These are phyloP conservation scores for Periophthalmodon schlosseri DNA, from an alignment of 2,113 vertebrate species.

Conservation along the genomic window DNA sequence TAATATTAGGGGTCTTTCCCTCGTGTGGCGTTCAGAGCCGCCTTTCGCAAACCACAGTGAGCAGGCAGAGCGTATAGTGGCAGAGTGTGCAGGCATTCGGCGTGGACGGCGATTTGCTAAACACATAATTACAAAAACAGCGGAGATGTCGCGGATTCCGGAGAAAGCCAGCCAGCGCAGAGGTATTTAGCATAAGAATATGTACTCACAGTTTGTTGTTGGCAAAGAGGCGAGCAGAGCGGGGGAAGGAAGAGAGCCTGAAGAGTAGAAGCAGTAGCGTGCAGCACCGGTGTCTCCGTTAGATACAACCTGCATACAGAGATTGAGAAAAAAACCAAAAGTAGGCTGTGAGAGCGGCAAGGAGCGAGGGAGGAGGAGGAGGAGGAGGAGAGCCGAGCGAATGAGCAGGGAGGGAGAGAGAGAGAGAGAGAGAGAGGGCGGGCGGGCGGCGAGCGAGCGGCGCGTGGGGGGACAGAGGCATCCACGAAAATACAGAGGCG, in stretches of 20 bases:
- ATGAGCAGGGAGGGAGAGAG: conserved; percentile 14
- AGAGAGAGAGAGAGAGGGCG: conserved; percentile 7
- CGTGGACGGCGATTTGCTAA: background rate
- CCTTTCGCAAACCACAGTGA: background rate
- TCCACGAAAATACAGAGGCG: conserved; percentile 57
- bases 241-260: conserved; percentile 1
- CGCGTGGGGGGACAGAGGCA: conserved; percentile 57
- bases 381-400: conserved; percentile 31
- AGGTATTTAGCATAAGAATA: background rate
- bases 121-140: background rate
- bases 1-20: background rate
- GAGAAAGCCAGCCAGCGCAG: background rate
- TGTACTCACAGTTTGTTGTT: conserved; percentile 8
- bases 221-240: background rate
- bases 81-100: conserved; percentile 2
- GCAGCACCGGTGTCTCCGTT: conserved; percentile 62
- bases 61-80: background rate
- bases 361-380: conserved; percentile 39
- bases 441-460: background rate
- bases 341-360: conserved; percentile 65
- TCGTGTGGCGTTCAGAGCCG: background rate
- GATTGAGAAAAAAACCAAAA: conserved; percentile 69
- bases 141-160: background rate
- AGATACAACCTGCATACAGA: conserved; percentile 72
- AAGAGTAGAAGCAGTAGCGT: conserved; percentile 47